Conservation (phyloP, 2,113 vertebrate species). For the human region GRCh38 chr3:20848501-20849000, state of each 20-base stretch:
- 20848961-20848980: background rate
- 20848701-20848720: background rate
- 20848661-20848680: background rate
- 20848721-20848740: background rate
- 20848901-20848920: background rate
- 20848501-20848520: background rate
- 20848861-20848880: background rate
- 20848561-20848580: background rate
- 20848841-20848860: background rate
- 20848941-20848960: background rate
- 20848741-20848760: background rate
- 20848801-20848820: background rate
- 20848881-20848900: background rate
- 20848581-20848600: background rate
- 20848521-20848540: background rate
- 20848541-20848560: background rate
- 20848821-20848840: background rate
- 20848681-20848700: background rate
- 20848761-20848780: background rate
- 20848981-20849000: background rate
- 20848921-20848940: background rate
- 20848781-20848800: background rate
- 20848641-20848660: background rate
- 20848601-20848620: background rate
- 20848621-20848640: background rate